These are phyloP conservation scores for Saccopteryx bilineata DNA, from an alignment of 2,113 vertebrate species.

Conservation along the genomic window DNA sequence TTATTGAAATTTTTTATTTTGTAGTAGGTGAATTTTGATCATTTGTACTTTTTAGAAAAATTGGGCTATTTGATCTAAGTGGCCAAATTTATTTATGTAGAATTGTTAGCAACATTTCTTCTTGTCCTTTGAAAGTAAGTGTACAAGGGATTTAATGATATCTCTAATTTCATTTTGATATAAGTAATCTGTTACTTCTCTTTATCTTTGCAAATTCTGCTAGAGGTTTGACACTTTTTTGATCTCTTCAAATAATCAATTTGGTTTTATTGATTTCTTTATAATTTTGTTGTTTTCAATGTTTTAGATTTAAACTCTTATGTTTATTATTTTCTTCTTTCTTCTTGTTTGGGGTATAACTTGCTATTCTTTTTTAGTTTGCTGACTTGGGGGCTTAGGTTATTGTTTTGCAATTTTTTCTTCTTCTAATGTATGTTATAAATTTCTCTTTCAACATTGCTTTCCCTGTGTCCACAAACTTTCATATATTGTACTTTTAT, in stretches of 20 bases:
- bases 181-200: not conserved
- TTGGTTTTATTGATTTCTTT: constrained; percentile 16
- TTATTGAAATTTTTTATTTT: not conserved
- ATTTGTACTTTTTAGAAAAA: not conserved
- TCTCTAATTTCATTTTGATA: not conserved
- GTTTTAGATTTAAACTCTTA: not conserved
- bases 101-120: not conserved
- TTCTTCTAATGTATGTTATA: not conserved
- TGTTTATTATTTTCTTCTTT: not conserved
- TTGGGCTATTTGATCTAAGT: not conserved
- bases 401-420: not conserved
- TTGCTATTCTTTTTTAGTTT: not conserved
- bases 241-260: not conserved
- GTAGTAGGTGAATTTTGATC: not conserved
- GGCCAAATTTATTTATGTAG: not conserved
- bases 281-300: not conserved
- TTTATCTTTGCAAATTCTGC: not conserved
- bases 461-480: not conserved
- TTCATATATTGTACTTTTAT: not conserved
- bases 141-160: not conserved
- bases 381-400: not conserved
- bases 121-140: not conserved
- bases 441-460: not conserved
- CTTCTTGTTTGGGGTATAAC: not conserved
- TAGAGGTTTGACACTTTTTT: not conserved